Evolutionary conservation across 2,888 invertebrate genomes (phyloP).

Genomic region (Oligia fasciuncula): DNA sequence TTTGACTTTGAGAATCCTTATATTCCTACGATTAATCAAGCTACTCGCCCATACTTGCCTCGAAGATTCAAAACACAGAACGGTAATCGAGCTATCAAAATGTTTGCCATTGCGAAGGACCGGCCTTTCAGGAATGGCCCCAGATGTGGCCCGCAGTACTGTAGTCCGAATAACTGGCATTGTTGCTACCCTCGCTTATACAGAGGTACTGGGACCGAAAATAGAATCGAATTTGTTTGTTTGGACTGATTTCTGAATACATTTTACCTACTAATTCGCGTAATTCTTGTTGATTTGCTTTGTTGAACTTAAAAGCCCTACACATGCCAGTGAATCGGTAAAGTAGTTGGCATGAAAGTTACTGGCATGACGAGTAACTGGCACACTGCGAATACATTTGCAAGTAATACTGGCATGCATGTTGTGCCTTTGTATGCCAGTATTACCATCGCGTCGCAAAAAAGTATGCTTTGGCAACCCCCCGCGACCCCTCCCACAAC

Average conservation of each 20-base stretch:
- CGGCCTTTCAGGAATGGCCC: constrained; percentile 24
- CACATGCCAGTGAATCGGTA: no score
- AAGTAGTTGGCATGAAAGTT: no score
- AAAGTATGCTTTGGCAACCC: no score
- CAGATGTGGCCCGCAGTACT: constrained; percentile 32
- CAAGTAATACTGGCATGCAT: no score
- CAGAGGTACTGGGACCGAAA: constrained; percentile 16
- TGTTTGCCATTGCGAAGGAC: constrained; percentile 33
- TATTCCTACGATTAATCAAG: background rate
- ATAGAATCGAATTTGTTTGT: background rate
- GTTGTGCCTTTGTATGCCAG: no score
- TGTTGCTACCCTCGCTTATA: constrained; percentile 27
- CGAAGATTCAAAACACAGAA: constrained; percentile 16
- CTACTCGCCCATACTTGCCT: background rate
- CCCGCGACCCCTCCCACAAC: no score
- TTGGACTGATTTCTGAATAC: background rate
- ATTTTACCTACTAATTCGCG: background rate
- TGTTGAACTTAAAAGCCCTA: background rate
- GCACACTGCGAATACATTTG: no score
- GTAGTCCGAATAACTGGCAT: constrained; percentile 40
- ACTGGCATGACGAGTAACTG: no score
- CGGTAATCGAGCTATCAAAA: constrained; percentile 40
- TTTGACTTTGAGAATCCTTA: background rate
- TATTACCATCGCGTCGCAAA: no score
- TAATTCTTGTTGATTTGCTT: background rate